Percentiles rank a stretch among this genome's conserved stretches.
Evolutionary conservation across 1,140 invertebrate genomes (phyloP).

Genomic region (Pseudachorutes palmiensis): DNA sequence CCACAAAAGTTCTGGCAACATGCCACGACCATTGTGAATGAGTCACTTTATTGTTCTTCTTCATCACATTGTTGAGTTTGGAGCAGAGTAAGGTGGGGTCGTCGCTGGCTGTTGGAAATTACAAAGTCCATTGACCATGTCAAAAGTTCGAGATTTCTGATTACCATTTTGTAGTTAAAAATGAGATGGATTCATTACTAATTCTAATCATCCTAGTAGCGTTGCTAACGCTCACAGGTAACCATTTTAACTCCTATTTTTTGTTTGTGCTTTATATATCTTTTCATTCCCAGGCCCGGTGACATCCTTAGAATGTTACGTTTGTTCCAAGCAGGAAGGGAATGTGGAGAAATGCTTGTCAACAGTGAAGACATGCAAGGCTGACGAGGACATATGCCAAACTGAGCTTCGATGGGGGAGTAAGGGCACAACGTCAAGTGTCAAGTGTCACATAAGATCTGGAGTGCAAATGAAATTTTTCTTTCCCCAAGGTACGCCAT

Average conservation of each 20-base stretch:
- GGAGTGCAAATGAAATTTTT: constrained; percentile 3
- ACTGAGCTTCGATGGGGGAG: constrained; percentile 83
- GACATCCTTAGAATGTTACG: constrained; percentile 80
- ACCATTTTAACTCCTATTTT: neutral
- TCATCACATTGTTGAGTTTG: neutral
- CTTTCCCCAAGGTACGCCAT: constrained; percentile 65
- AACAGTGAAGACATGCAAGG: constrained; percentile 82
- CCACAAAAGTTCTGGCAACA: no score
- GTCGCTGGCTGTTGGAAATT: no score
- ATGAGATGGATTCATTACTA: no score
- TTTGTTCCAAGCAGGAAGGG: constrained; percentile 82
- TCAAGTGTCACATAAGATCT: neutral
- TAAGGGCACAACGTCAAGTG: constrained; percentile 45
- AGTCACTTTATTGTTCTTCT: neutral
- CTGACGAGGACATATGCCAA: constrained; percentile 75
- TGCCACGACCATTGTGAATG: no score
- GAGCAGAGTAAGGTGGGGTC: no score
- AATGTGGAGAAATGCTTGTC: constrained; percentile 89
- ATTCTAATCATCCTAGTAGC: no score
- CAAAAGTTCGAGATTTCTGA: neutral
- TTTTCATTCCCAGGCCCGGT: constrained; percentile 43
- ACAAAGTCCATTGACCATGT: neutral
- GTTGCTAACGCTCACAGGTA: no score
- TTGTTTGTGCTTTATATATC: neutral
- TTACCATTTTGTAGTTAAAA: no score